phyloP scores from a whole-genome alignment of 2,888 invertebrate species.

The Melanophora roralis region DNA sequence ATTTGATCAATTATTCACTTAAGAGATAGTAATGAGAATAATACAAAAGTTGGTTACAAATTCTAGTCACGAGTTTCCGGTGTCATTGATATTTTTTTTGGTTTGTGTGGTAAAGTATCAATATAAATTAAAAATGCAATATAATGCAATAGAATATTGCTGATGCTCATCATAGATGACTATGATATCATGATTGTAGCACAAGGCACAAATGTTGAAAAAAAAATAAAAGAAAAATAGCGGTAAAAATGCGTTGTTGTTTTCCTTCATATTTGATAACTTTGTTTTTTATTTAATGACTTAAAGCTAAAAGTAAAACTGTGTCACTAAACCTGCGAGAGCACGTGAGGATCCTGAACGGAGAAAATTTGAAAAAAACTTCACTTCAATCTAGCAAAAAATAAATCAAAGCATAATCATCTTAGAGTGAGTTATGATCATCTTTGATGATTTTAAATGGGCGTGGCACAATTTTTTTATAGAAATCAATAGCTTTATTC shows the following conservation, averaged over 20 bases:
- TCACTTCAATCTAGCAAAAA: too few relatives aligned
- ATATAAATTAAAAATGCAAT: slow-evolving; percentile 39
- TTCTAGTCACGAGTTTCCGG: slow-evolving; percentile 63
- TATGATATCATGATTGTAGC: slow-evolving; percentile 20
- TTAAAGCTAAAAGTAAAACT: not conserved
- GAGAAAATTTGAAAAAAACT: too few relatives aligned
- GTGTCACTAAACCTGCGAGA: slow-evolving; percentile 18
- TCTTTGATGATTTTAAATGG: too few relatives aligned
- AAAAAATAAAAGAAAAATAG: slow-evolving; percentile 2
- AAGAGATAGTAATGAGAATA: slow-evolving; percentile 19
- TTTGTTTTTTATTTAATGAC: slow-evolving; percentile 5
- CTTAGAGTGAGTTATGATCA: too few relatives aligned
- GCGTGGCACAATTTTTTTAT: too few relatives aligned
- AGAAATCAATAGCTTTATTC: too few relatives aligned
- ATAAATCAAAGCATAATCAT: too few relatives aligned
- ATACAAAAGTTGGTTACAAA: slow-evolving; percentile 29
- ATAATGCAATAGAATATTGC: not conserved
- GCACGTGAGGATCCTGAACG: too few relatives aligned
- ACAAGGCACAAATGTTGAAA: slow-evolving; percentile 22
- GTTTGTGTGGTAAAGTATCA: slow-evolving; percentile 55
- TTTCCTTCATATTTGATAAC: not conserved
- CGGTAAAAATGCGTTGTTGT: slow-evolving; percentile 27
- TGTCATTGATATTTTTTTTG: slow-evolving; percentile 59
- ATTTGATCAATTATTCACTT: too few relatives aligned
- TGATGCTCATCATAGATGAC: slow-evolving; percentile 36